Evolutionary conservation across 1,140 invertebrate species (phyloP).

Genomic region (Pseudomyrmex concolor): DNA sequence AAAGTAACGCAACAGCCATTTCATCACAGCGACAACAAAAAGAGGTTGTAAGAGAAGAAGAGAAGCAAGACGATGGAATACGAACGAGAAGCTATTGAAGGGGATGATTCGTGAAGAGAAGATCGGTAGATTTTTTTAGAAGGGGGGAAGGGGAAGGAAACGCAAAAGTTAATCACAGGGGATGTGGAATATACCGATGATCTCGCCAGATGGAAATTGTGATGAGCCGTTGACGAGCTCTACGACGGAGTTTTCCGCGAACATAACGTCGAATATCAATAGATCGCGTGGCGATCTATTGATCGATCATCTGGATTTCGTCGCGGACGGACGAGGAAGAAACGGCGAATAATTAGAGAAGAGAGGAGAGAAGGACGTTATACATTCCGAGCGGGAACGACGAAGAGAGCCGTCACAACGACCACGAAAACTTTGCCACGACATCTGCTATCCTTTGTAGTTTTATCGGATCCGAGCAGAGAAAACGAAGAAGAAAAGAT

Average conservation of each 20-base stretch:
- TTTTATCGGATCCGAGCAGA: slow-evolving; percentile 1
- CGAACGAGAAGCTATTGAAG: not conserved
- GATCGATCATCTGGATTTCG: slow-evolving; percentile 24
- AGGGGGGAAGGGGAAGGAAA: not conserved
- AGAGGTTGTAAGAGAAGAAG: not conserved
- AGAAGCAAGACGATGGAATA: not conserved
- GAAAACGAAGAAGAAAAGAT: not conserved
- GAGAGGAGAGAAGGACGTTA: not conserved
- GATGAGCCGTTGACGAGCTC: slow-evolving; percentile 39
- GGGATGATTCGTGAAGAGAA: slow-evolving; percentile 6
- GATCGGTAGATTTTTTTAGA: not conserved
- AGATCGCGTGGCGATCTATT: slow-evolving; percentile 17
- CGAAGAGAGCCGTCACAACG: slow-evolving; percentile 38
- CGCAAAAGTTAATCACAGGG: too few relatives aligned
- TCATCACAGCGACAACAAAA: slow-evolving; percentile 29
- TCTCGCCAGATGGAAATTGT: slow-evolving; percentile 26
- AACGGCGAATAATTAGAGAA: too few relatives aligned
- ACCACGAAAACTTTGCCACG: slow-evolving; percentile 23
- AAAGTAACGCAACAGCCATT: slow-evolving; percentile 16
- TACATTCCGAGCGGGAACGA: slow-evolving; percentile 10
- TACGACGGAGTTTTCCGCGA: slow-evolving; percentile 20
- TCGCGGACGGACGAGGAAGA: not conserved
- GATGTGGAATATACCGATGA: not conserved
- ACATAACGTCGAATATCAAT: slow-evolving; percentile 34
- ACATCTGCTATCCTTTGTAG: not conserved